phyloP scores from a whole-genome alignment of 2,797 vertebrate species.

The Gymnothorax javanicus region DNA sequence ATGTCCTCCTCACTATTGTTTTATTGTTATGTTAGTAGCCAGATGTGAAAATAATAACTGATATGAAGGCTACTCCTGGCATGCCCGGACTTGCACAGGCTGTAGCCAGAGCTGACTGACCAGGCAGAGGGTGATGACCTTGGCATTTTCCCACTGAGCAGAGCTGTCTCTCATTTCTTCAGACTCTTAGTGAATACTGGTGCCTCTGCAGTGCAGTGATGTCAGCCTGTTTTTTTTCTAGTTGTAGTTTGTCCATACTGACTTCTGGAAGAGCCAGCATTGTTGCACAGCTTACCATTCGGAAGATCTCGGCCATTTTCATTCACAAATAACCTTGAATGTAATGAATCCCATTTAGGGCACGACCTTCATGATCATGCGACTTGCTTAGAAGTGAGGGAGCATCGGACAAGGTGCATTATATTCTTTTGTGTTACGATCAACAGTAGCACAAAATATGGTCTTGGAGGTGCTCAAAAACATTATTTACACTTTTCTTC shows the following conservation, averaged over 20 bases:
- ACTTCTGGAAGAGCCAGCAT: neutral
- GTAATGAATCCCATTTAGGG: no score
- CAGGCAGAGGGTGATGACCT: neutral
- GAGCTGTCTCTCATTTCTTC: neutral
- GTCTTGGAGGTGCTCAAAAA: no score
- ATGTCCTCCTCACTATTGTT: neutral
- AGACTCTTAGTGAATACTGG: neutral
- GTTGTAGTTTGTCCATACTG: neutral
- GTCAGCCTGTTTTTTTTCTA: neutral
- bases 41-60: neutral
- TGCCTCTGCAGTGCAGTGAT: neutral
- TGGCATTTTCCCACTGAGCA: neutral
- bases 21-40: neutral
- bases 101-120: neutral
- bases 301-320: no score
- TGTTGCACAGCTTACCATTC: neutral
- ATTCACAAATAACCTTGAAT: no score
- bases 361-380: no score
- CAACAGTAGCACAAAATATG: no score
- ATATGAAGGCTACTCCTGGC: neutral
- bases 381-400: no score
- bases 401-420: no score
- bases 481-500: no score
- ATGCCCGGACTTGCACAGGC: neutral
- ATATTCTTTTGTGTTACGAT: no score